These are phyloP conservation scores for Lutjanus campechanus DNA, from an alignment of 2,797 vertebrate species.

Conservation along the genomic window DNA sequence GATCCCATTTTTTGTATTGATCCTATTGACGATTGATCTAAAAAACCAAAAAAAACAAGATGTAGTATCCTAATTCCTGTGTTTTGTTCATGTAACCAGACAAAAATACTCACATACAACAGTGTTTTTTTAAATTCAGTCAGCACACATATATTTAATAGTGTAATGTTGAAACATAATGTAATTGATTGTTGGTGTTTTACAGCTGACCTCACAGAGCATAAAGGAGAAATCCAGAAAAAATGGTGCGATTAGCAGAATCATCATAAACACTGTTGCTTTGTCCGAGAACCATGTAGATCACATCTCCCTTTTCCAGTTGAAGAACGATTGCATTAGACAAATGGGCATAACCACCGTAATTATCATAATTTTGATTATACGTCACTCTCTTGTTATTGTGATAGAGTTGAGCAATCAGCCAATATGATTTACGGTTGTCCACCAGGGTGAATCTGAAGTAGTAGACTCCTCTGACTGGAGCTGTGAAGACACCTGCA, in stretches of 20 bases:
- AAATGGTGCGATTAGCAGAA: not conserved
- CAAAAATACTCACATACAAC: not conserved
- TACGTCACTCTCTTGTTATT: not conserved
- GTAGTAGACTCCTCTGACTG: constrained; percentile 34
- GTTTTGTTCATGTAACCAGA: not conserved
- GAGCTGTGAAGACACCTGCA: constrained; percentile 52
- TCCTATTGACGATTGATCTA: no score
- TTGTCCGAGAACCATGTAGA: not conserved
- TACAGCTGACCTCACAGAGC: not conserved
- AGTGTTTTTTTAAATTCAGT: not conserved
- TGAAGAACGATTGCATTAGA: constrained; percentile 33
- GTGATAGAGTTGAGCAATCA: not conserved
- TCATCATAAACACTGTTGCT: fast-evolving
- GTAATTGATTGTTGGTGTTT: not conserved
- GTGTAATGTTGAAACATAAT: not conserved
- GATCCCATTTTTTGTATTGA: no score
- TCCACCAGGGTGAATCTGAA: not conserved
- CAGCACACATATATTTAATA: not conserved
- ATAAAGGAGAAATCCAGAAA: constrained; percentile 50
- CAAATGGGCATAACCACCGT: fast-evolving
- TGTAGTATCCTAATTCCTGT: no score
- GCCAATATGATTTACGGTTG: fast-evolving
- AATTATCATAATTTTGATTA: fast-evolving
- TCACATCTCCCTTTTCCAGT: constrained; percentile 30
- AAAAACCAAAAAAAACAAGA: no score